Evolutionary conservation across 2,888 invertebrate genomes (phyloP).

Genomic region (Eupithecia centaureata): DNA sequence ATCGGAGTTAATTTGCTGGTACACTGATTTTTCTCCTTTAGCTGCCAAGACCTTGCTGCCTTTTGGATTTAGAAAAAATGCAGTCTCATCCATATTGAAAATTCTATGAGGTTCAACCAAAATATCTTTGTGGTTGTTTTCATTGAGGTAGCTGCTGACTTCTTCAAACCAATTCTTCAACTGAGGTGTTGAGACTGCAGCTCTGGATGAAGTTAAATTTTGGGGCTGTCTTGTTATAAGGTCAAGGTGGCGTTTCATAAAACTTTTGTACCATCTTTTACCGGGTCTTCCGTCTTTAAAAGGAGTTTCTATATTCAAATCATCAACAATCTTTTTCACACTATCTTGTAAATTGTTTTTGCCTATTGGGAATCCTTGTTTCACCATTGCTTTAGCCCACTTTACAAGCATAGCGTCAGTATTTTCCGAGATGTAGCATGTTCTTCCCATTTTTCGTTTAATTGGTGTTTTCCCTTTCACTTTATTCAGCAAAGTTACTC

Average conservation of each 20-base stretch:
- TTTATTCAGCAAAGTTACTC: constrained; percentile 1
- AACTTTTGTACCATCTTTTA: not conserved
- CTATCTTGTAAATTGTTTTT: not conserved
- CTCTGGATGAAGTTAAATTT: not conserved
- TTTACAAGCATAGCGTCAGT: not conserved
- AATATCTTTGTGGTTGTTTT: not conserved
- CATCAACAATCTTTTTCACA: not conserved
- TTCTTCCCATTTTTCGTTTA: constrained; percentile 6
- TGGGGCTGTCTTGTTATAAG: not conserved
- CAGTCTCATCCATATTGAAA: not conserved
- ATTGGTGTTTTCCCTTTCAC: not conserved
- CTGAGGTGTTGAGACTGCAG: not conserved
- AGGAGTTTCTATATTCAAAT: not conserved
- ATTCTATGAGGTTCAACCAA: not conserved
- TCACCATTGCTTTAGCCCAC: not conserved
- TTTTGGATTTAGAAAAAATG: not conserved
- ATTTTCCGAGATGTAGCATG: not conserved
- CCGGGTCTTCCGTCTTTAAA: not conserved
- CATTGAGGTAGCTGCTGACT: not conserved
- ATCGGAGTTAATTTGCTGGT: not conserved
- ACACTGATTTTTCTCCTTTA: not conserved
- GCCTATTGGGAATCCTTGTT: not conserved
- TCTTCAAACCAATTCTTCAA: not conserved
- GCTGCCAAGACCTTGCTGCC: not conserved
- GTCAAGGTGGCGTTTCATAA: not conserved